Percentiles rank a stretch among this genome's conserved stretches.
Evolutionary conservation across 2,888 invertebrate genomes (phyloP).

Genomic region (Diarsia brunnea): DNA sequence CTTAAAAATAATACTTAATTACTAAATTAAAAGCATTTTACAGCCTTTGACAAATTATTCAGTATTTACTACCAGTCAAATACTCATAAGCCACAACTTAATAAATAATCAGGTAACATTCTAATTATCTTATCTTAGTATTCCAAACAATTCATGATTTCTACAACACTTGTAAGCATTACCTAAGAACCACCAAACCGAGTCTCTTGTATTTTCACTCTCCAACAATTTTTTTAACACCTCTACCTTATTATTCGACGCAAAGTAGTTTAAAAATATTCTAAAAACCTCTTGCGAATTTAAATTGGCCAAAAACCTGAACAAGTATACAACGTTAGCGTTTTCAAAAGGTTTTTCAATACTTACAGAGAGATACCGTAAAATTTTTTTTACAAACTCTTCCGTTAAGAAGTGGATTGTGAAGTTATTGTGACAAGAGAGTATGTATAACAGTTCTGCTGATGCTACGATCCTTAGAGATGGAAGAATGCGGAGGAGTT

Average conservation of each 20-base stretch:
- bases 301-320: slow-evolving; percentile 81
- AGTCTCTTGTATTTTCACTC: slow-evolving; percentile 65
- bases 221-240: slow-evolving; percentile 68
- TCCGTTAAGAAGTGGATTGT: slow-evolving; percentile 57
- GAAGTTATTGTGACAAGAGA: slow-evolving; percentile 81
- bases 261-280: slow-evolving; percentile 70
- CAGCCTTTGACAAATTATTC: slow-evolving; percentile 37
- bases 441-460: slow-evolving; percentile 75
- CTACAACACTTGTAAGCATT: slow-evolving; percentile 76
- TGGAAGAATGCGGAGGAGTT: slow-evolving; percentile 69
- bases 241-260: slow-evolving; percentile 62
- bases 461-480: slow-evolving; percentile 62
- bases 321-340: slow-evolving; percentile 71
- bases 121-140: slow-evolving; percentile 47
- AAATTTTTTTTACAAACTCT: slow-evolving; percentile 67
- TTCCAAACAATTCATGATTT: slow-evolving; percentile 70
- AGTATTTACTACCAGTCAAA: slow-evolving; percentile 20
- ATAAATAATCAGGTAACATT: slow-evolving; percentile 10
- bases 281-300: slow-evolving; percentile 61
- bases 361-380: slow-evolving; percentile 65
- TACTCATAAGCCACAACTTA: slow-evolving; percentile 3
- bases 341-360: slow-evolving; percentile 64
- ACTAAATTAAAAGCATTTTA: slow-evolving; percentile 31
- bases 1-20: slow-evolving; percentile 16
- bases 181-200: slow-evolving; percentile 81